These are phyloP conservation scores for Dunckerocampus dactyliophorus DNA, from an alignment of 2,113 vertebrate genomes.

Conservation along the genomic window DNA sequence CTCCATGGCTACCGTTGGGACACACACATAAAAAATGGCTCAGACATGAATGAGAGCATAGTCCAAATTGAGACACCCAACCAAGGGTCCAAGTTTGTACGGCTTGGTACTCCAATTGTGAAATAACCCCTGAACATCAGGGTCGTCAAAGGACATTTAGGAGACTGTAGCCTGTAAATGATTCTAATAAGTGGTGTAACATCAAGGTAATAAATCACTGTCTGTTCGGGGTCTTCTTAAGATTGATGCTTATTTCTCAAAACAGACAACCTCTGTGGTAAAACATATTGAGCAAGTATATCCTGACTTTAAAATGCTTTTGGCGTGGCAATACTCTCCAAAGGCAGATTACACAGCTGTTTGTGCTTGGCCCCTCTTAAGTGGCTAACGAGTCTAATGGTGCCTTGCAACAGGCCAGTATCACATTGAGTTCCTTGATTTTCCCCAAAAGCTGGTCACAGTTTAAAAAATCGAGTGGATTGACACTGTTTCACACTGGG, in stretches of 20 bases:
- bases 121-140: constrained; percentile 11
- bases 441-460: constrained; percentile 16
- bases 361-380: no score
- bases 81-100: constrained; percentile 21
- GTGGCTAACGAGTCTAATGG: constrained; percentile 5
- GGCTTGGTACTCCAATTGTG: constrained; percentile 5
- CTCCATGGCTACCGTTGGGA: constrained; percentile 37
- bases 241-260: constrained; percentile 2
- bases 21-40: constrained; percentile 34
- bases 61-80: constrained; percentile 31
- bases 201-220: no score
- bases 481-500: no score
- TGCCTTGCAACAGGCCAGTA: constrained; percentile 3
- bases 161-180: not conserved
- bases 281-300: not conserved
- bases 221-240: not conserved
- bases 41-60: constrained; percentile 33
- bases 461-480: constrained; percentile 6
- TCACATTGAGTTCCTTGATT: constrained; percentile 28
- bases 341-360: constrained; percentile 4
- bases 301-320: constrained; percentile 14
- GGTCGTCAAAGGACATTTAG: constrained; percentile 4
- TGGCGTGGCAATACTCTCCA: constrained; percentile 20
- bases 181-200: not conserved
- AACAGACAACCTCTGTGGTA: constrained; percentile 8